Evolutionary conservation across 2,797 vertebrate genomes (phyloP), one percentile per base, ranked within the genome.

Genomic region (Nasua narica): DNA sequence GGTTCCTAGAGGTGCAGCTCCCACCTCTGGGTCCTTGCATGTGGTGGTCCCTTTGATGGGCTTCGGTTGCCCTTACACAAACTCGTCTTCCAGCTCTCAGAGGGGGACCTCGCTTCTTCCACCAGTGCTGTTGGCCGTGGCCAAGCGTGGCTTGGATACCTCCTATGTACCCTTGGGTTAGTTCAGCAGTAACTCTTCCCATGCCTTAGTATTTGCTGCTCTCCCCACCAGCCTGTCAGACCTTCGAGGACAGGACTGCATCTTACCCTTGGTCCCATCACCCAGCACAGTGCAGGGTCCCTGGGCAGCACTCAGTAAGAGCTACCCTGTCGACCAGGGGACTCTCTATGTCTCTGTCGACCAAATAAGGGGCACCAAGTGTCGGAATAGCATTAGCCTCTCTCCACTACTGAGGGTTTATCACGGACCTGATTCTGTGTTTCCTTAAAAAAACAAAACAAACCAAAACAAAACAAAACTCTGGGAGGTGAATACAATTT

Each of bases 261-360:
- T 58, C 50, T 89, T 48, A 32, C 54, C 19, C 11, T 25, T 54
- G 10, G 32, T 50, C 12, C 25, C 62, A 37, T 54, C 29, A 7
- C 21, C 0, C 0, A 29, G n/a, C 62, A 72, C 1, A 25, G 50
- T 50, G 21, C 58, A 0, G 0, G 18, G 29, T 27, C 29, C 9
- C 0, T 7, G 29, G 52, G 21, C 35, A 37, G 58, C 69, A 23
- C 29, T 32, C 37, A 25, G 29, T 43, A 35, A 69, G n/a, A n/a
- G n/a, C n/a, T n/a, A n/a, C n/a, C n/a, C n/a, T n/a, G n/a, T n/a
- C n/a, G n/a, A n/a, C n/a, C n/a, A n/a, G n/a, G n/a, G n/a, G n/a
- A n/a, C n/a, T n/a, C n/a, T n/a, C n/a, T n/a, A 79, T 16, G 11
- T 74, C 29, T 74, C 58, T 11, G 13, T 48, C 1, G 3, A 13